Conservation (phyloP, 2,888 invertebrate species). For the Sarcophaga variegata region DNA sequence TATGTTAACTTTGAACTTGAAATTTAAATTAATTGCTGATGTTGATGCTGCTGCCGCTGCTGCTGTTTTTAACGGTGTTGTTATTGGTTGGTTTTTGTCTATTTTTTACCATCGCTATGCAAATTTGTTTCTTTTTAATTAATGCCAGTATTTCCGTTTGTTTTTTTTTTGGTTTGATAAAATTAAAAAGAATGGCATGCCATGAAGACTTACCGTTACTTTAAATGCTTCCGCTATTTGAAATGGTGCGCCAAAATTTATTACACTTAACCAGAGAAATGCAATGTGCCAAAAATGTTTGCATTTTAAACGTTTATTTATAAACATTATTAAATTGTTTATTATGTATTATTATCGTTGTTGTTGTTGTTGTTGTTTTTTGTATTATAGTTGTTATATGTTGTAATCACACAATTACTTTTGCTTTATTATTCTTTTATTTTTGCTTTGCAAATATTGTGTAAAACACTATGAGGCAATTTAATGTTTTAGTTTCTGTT, state of each 20-base stretch:
- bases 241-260: constrained; percentile 54
- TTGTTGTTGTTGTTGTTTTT: no score
- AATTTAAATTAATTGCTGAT: no score
- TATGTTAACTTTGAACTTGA: no score
- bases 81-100: background rate
- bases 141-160: background rate
- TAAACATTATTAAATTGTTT: constrained; percentile 43
- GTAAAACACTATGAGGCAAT: constrained; percentile 51
- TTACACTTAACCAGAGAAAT: constrained; percentile 48
- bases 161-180: background rate
- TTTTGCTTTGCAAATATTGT: constrained; percentile 20
- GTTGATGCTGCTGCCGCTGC: no score
- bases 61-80: background rate
- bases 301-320: constrained; percentile 9
- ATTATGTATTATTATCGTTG: background rate
- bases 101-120: background rate
- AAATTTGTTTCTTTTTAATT: background rate
- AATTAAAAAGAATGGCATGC: background rate
- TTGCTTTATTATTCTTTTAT: no score
- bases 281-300: constrained; percentile 21
- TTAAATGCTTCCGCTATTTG: constrained; percentile 73
- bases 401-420: constrained; percentile 64
- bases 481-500: constrained; percentile 41
- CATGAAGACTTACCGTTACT: constrained; percentile 75
- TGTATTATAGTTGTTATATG: constrained; percentile 34